Base-by-base conservation (phyloP, 2,888 invertebrate species). In the Amphiduros pacificus region DNA sequence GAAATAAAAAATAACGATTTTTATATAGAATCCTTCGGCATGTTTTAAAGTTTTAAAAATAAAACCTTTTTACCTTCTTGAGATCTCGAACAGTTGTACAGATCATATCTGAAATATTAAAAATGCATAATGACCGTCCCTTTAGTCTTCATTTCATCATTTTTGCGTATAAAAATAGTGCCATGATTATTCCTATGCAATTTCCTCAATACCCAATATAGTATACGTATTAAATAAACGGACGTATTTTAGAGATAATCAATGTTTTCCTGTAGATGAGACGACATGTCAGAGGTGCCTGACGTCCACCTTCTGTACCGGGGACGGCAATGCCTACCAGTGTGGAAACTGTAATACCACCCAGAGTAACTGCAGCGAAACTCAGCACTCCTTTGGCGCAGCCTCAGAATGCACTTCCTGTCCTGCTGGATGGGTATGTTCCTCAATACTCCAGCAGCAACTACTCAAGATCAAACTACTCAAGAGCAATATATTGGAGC, bases 321-420 rank as follows among this genome's bases (percentile, higher is more conserved):
- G 75, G 17, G 73, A 75, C 58, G 73, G 74, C 3, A 56, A 53
- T 1, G 64, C 63, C 58, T 62, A 65, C 31, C 61, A 69, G 6
- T 75, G 75, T 65, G 74, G 74, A 5, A 64, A 74, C n/a, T 75
- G 75, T 67, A 71, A 71, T 27, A 71, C 71, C 1, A 63, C 71
- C 9, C 64, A 68, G 55, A 64, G 61, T 4, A 65, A 69, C 52
- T 24, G 36, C n/a, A 68, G 71, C 4, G 70, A 65, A 0, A 70
- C 71, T 9, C 74, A 75, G 58, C 73, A 75, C 63, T 73, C 72
- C 5, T 74, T 73, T 63, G 75, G 75, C 1, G 60, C 64, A 1
- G 67, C 71, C 0, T 62, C 68, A 2, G 64, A 70, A 48, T 75
- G 75, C 62, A 60, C 67, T 22, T 27, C 68, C 1, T 75, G 75